These are phyloP conservation scores for Sanderia malayensis DNA, from an alignment of 30 jellyfish, hydroid and myxozoan genomes.

Conservation along the genomic window DNA sequence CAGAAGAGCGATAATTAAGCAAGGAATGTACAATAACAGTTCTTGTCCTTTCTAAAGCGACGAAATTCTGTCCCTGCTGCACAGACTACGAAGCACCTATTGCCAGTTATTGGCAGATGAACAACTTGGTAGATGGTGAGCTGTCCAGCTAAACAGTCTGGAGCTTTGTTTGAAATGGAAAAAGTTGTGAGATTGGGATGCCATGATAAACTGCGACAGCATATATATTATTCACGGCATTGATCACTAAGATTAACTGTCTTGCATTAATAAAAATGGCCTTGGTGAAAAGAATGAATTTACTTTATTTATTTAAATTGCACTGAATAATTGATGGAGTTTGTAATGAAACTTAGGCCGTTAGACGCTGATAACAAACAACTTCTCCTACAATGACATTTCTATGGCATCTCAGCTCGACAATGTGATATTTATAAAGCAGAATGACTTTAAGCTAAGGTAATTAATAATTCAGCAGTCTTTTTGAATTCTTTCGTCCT, in stretches of 20 bases:
- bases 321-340: background rate
- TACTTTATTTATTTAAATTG: background rate
- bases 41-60: no score
- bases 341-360: background rate
- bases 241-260: background rate
- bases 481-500: background rate
- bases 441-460: background rate
- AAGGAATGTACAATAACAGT: no score
- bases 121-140: no score
- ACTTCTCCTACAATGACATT: background rate
- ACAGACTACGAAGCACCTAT: no score
- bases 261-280: background rate
- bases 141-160: no score
- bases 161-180: no score
- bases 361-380: background rate
- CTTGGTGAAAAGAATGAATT: background rate
- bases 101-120: no score
- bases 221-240: background rate
- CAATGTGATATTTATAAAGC: background rate
- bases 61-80: no score
- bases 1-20: no score
- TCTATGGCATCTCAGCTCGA: background rate
- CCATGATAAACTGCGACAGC: no score
- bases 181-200: no score
- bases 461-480: background rate